These are phyloP conservation scores for Drosophila austrosaltans DNA, from an alignment of 2,888 invertebrate species.

Conservation along the genomic window DNA sequence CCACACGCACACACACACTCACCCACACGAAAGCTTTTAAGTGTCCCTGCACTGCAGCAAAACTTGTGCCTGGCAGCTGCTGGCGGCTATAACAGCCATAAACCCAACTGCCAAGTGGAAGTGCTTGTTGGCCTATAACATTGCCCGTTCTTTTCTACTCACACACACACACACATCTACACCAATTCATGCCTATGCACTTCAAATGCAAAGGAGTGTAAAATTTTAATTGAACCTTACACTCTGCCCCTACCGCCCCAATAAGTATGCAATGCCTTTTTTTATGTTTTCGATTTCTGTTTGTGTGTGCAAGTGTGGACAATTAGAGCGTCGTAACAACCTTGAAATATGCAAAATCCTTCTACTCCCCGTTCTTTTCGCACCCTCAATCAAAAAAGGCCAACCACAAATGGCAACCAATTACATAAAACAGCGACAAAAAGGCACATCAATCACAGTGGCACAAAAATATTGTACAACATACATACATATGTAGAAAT, in stretches of 20 bases:
- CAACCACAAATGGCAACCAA: constrained; percentile 49
- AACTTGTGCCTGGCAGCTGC: constrained; percentile 59
- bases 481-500: constrained; percentile 28
- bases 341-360: constrained; percentile 35
- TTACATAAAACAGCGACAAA: constrained; percentile 43
- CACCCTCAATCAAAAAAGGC: constrained; percentile 11
- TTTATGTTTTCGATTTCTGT: constrained; percentile 16
- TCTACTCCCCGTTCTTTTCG: not conserved
- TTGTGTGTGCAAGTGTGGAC: constrained; percentile 27
- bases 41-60: constrained; percentile 37
- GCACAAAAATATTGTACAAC: constrained; percentile 19
- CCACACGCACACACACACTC: constrained; percentile 14
- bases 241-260: constrained; percentile 40
- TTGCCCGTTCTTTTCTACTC: constrained; percentile 32
- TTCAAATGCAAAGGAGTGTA: constrained; percentile 71
- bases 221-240: constrained; percentile 77
- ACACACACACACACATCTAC: constrained; percentile 10
- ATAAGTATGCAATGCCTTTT: constrained; percentile 64
- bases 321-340: constrained; percentile 40
- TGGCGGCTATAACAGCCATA: constrained; percentile 34
- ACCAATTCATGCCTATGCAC: constrained; percentile 32
- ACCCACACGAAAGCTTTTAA: constrained; percentile 21
- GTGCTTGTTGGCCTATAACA: constrained; percentile 16
- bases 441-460: constrained; percentile 64
- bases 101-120: constrained; percentile 16